phyloP scores from a whole-genome alignment of 2,888 invertebrate genomes.

The Eupithecia pulchellata region DNA sequence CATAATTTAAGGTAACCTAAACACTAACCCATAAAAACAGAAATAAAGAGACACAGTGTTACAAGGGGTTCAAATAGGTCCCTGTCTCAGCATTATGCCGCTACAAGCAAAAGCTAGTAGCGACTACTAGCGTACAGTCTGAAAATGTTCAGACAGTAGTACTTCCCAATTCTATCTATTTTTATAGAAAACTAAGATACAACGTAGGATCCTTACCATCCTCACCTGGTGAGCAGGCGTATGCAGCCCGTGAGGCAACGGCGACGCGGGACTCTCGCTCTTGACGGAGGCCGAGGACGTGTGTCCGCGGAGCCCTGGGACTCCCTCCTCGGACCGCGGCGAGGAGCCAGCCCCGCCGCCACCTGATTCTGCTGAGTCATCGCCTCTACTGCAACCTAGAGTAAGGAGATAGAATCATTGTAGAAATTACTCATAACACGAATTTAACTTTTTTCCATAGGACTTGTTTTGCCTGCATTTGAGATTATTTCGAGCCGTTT shows the following conservation, averaged over 20 bases:
- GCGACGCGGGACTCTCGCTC: slow-evolving; percentile 90
- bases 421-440: not conserved
- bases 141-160: no score
- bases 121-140: no score
- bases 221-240: slow-evolving; percentile 79
- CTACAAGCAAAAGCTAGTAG: no score
- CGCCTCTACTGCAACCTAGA: slow-evolving; percentile 86
- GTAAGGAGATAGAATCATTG: not conserved
- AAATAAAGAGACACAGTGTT: no score
- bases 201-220: slow-evolving; percentile 26
- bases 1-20: no score
- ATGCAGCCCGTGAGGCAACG: slow-evolving; percentile 73
- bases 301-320: slow-evolving; percentile 90
- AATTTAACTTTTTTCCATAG: no score
- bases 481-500: no score
- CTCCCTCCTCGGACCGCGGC: slow-evolving; percentile 81
- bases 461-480: no score
- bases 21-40: no score
- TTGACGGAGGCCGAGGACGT: slow-evolving; percentile 96
- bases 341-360: slow-evolving; percentile 86
- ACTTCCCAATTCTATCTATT: no score
- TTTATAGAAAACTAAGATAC: not conserved
- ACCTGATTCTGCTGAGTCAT: slow-evolving; percentile 82
- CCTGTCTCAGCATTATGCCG: no score
- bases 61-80: no score